Percentiles rank a stretch among this genome's conserved stretches.
phyloP scores from a whole-genome alignment of 1,140 invertebrate species.

The Drosophila chauvacae region DNA sequence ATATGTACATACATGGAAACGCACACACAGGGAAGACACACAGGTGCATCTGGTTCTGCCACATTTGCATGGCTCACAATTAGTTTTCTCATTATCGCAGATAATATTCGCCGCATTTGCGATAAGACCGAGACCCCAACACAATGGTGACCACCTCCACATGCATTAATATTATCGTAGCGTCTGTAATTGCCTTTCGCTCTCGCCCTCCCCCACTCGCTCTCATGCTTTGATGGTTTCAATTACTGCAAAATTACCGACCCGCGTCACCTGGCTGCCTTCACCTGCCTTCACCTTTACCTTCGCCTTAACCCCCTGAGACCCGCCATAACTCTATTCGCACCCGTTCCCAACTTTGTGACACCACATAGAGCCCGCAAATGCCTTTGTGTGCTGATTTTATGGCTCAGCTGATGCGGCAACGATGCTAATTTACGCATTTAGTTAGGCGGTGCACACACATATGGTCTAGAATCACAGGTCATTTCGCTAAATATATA shows the following conservation, averaged over 20 bases:
- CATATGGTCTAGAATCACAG: conserved; percentile 1
- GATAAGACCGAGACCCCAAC: conserved; percentile 63
- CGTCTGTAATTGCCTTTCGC: conserved; percentile 44
- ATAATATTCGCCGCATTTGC: conserved; percentile 79
- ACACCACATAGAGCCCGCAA: conserved; percentile 46
- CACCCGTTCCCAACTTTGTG: conserved; percentile 25
- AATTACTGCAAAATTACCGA: conserved; percentile 71
- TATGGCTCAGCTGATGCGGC: conserved; percentile 58
- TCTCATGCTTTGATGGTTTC: conserved; percentile 73
- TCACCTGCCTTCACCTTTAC: conserved; percentile 3
- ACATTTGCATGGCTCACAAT: conserved; percentile 79
- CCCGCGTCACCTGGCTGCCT: conserved; percentile 25
- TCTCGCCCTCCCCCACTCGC: conserved; percentile 7
- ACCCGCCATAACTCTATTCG: not conserved
- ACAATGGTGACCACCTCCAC: conserved; percentile 47
- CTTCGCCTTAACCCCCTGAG: conserved; percentile 9
- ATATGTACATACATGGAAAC: conserved; percentile 8
- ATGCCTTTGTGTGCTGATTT: conserved; percentile 66
- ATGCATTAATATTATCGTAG: conserved; percentile 58
- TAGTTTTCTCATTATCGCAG: conserved; percentile 80
- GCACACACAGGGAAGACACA: conserved; percentile 4
- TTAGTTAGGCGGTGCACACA: conserved; percentile 19
- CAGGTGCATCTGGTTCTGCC: conserved; percentile 43
- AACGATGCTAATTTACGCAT: conserved; percentile 55
- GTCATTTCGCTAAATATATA: not conserved